Evolutionary conservation across 2,113 vertebrate species (phyloP), one percentile per base, ranked within the genome.

Genomic region (Leptobrachium ailaonicum): DNA sequence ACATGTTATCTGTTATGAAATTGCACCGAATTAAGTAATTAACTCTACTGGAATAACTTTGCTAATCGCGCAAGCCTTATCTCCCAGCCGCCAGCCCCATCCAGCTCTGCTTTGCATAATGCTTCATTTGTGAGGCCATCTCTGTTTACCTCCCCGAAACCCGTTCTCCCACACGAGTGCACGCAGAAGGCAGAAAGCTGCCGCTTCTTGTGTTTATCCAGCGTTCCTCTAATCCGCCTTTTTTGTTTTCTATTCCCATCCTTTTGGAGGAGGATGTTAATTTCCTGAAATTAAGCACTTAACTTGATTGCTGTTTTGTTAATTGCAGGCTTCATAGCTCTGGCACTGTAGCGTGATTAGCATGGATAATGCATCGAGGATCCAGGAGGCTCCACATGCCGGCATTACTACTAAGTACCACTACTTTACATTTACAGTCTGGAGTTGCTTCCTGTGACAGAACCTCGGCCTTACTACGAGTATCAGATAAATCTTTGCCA

Each of bases 261-360:
- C 41, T 0, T 84, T 90, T 81, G 0, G 3, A 85, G 85, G 90
- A 81, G 90, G 87, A 90, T 82, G 85, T 83, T 90, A 69, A 1
- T 85, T 88, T 86, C 86, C 83, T 86, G 75, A 90, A 93, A 91
- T 90, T 87, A 90, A 90, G 85, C 89, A 89, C 86, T 90, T 90
- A 82, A 83, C 83, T 88, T 92, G 89, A 93, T 64, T 91, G 90
- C 85, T 86, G 79, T 85, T 90, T 86, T 90, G 88, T 87, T 91
- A 90, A 91, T 87, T 90, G 87, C 88, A 81, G 83, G 53, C 63
- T 87, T 90, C 83, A 84, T 82, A 77, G 44, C 83, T 86, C 83
- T 76, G 76, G 74, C 80, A 84, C 84, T 90, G 86, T 85, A 87
- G 88, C 86, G 87, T 89, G 84, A 82, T 88, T 88, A 84, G 83